Evolutionary conservation across 2,113 vertebrate species (phyloP), one percentile per base, ranked within the genome.

Genomic region (Vireo altiloquus): DNA sequence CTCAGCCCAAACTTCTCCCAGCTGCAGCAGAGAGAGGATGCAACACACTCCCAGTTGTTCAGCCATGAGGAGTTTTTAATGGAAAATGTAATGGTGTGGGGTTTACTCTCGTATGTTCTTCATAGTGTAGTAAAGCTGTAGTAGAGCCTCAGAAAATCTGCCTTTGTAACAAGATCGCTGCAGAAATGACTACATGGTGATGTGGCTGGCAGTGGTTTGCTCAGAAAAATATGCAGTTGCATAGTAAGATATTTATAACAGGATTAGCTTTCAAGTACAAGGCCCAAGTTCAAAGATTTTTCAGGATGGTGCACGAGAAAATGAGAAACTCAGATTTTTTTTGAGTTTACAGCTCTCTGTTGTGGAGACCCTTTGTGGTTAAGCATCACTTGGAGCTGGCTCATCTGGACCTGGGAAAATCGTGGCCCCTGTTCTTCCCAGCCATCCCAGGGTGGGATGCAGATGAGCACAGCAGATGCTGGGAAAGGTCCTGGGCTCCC

Each of bases 61-160:
- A 87, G 54, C 30, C 15, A 2, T 3, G 52, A 15, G 22, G 42
- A 76, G 35, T 35, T 90, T 49, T 70, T 42, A 66, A n/a, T 74
- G 60, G 76, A 42, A 89, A 83, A 90, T 83, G 39, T 23, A 53
- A 54, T 11, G 50, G 27, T 14, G 10, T 11, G 37, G 30, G 28
- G 23, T 81, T 95, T 87, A 37, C 50, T 78, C 4, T 35, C 0
- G 1, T 66, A 5, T 40, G 39, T 82, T 68, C 44, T 66, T 84
- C 84, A 11, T 23, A 13, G 25, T 18, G 7, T 4, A 49, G 92
- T 56, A 90, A 92, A 92, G 72, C 83, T 82, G 77, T 42, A 75
- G 69, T 30, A 79, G 21, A 91, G 82, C 74, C 94, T 31, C 63
- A 46, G 88, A 94, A 93, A 95, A 92, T 86, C 82, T 89, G 90